phyloP scores from a whole-genome alignment of 1,140 invertebrate species.

The Rhizoglyphus robini region DNA sequence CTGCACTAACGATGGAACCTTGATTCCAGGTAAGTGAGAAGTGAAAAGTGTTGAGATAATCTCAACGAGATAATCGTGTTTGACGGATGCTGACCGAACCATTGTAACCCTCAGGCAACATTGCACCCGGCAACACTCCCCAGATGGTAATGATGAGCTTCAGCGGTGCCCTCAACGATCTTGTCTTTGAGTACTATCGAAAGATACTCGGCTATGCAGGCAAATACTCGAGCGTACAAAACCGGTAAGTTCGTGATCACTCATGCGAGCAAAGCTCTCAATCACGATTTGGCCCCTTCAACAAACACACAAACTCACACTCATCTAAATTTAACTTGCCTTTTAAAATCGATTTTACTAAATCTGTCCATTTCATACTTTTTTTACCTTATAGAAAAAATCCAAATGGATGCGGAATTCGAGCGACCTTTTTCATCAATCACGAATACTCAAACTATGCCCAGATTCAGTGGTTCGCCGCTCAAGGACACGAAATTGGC shows the following conservation, averaged over 20 bases:
- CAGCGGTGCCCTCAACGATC: conserved; percentile 27
- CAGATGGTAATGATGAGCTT: conserved; percentile 28
- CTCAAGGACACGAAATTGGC: conserved; percentile 40
- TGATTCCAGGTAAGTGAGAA: conserved; percentile 65
- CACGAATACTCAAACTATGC: conserved; percentile 43
- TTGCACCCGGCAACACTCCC: conserved; percentile 25
- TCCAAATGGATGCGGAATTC: conserved; percentile 41
- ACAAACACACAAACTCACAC: no score
- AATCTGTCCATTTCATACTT: no score
- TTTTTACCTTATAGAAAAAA: conserved; percentile 30
- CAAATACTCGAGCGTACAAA: conserved; percentile 18
- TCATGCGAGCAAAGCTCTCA: background rate
- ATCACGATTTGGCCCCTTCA: background rate
- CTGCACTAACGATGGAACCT: conserved; percentile 77
- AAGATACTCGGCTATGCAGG: conserved; percentile 20
- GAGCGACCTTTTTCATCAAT: conserved; percentile 43
- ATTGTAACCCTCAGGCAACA: background rate
- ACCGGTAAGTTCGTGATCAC: background rate
- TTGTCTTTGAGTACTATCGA: conserved; percentile 22
- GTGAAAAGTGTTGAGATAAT: background rate
- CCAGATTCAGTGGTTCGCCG: conserved; percentile 38
- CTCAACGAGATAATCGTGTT: background rate
- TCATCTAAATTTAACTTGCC: no score
- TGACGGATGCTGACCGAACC: background rate
- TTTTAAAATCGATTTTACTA: no score